These are phyloP conservation scores for Callaeas wilsoni DNA, from an alignment of 2,113 vertebrate genomes.

Conservation along the genomic window DNA sequence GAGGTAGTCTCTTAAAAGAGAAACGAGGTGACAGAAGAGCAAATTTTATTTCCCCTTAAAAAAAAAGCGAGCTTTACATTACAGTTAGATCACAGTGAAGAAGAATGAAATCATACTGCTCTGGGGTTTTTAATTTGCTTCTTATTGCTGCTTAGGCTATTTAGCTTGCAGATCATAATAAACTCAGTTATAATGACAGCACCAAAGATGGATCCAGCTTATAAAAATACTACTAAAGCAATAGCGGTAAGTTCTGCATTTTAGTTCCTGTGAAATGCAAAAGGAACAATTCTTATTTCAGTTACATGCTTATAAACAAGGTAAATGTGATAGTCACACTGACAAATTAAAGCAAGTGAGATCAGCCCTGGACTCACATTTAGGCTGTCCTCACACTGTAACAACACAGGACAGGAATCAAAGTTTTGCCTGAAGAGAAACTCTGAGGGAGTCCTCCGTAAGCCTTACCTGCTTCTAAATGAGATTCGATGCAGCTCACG, in stretches of 20 bases:
- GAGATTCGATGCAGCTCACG: not conserved
- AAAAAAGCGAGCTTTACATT: constrained; percentile 3
- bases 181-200: constrained; percentile 30
- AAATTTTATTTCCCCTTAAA: constrained; percentile 36
- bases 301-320: not conserved
- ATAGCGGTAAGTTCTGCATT: not conserved
- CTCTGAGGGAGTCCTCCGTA: not conserved
- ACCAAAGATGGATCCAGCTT: constrained; percentile 32
- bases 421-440: constrained; percentile 30
- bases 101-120: constrained; percentile 38
- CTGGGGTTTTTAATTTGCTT: constrained; percentile 58
- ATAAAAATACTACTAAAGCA: constrained; percentile 11
- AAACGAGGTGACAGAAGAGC: constrained; percentile 42
- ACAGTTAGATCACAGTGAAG: constrained; percentile 22
- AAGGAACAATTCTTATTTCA: not conserved
- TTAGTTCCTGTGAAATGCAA: constrained; percentile 3
- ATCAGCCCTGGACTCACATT: not conserved
- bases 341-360: not conserved
- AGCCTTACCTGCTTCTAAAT: constrained; percentile 10
- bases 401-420: not conserved
- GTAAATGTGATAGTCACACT: not conserved
- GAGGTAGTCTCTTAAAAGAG: constrained; percentile 47
- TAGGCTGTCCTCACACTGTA: not conserved
- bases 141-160: constrained; percentile 54
- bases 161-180: constrained; percentile 59